Evolutionary conservation across 2,797 vertebrate genomes (phyloP), one percentile per base, ranked within the genome.

Genomic region (Alectoris magna): DNA sequence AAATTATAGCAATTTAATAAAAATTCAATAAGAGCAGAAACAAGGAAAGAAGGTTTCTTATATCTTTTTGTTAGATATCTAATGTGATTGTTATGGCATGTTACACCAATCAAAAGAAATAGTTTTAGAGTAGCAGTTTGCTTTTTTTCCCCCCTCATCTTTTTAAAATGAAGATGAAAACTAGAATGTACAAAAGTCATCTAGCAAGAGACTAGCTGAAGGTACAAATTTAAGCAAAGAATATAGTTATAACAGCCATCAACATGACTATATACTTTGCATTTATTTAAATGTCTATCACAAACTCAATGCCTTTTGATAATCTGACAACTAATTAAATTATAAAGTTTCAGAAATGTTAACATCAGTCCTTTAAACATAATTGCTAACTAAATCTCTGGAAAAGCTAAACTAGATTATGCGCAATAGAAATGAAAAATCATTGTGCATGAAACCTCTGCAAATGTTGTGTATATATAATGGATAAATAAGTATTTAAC

Each of bases 1-100:
- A 97, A 98, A 97, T 98, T 97, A 97, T 78, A 98, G 96, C 97
- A 97, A 96, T 97, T 97, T 97, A 96, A 96, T 97, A 96, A 98
- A 97, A 97, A 95, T 90, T 97, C 96, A 96, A 82, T 95, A 93
- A 97, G 92, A 97, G 93, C 93, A 96, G 96, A 97, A 97, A 96
- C 94, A 97, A 96, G 96, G 93, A 97, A 85, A 96, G 95, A 97
- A 94, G 96, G 95, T 96, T 97, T 96, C 94, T 95, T 96, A 80
- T 85, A 95, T 96, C 96, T 98, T 97, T 97, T 96, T 95, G 86
- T 97, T 97, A 98, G 96, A 95, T 94, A 93, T 97, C 94, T 95
- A 88, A 96, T 94, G 88, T 94, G 90, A 96, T 96, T 97, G 93
- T 97, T 97, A 95, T 92, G 95, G 97, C 96, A 95, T 97, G 96